Evolutionary conservation across 2,888 invertebrate species (phyloP).

Genomic region (Oxycera nigricornis): DNA sequence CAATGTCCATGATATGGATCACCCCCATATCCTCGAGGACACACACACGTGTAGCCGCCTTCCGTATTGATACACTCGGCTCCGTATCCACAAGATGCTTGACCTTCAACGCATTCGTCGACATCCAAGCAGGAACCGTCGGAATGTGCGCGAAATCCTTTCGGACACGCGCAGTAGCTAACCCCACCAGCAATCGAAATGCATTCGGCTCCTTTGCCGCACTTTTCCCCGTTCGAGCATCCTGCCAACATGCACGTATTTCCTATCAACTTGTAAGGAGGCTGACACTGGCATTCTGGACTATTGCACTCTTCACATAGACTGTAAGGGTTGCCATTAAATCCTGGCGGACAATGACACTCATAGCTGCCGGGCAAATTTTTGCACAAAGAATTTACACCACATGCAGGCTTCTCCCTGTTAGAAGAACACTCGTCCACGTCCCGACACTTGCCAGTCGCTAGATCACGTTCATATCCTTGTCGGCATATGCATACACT

Average conservation of each 20-base stretch:
- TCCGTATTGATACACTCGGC: slow-evolving; percentile 83
- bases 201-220: slow-evolving; percentile 87
- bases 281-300: slow-evolving; percentile 84
- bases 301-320: slow-evolving; percentile 85
- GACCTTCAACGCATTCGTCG: slow-evolving; percentile 81
- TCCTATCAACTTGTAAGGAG: slow-evolving; percentile 83
- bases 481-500: slow-evolving; percentile 89
- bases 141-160: slow-evolving; percentile 77
- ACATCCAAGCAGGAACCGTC: slow-evolving; percentile 86
- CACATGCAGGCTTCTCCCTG: slow-evolving; percentile 80
- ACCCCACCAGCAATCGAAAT: slow-evolving; percentile 88
- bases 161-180: slow-evolving; percentile 92
- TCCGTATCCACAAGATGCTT: slow-evolving; percentile 82
- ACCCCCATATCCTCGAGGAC: slow-evolving; percentile 81
- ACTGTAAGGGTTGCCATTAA: slow-evolving; percentile 88
- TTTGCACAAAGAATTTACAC: slow-evolving; percentile 87
- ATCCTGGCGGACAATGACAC: slow-evolving; percentile 87
- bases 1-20: slow-evolving; percentile 85
- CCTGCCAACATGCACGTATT: slow-evolving; percentile 86
- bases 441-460: slow-evolving; percentile 80
- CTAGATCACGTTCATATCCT: slow-evolving; percentile 80
- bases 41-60: slow-evolving; percentile 81
- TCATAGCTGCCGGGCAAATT: slow-evolving; percentile 93
- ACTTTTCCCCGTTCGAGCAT: slow-evolving; percentile 80
- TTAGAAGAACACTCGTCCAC: slow-evolving; percentile 83